Conservation (phyloP, 2,113 vertebrate genomes). For the Tachysurus fulvidraco region DNA sequence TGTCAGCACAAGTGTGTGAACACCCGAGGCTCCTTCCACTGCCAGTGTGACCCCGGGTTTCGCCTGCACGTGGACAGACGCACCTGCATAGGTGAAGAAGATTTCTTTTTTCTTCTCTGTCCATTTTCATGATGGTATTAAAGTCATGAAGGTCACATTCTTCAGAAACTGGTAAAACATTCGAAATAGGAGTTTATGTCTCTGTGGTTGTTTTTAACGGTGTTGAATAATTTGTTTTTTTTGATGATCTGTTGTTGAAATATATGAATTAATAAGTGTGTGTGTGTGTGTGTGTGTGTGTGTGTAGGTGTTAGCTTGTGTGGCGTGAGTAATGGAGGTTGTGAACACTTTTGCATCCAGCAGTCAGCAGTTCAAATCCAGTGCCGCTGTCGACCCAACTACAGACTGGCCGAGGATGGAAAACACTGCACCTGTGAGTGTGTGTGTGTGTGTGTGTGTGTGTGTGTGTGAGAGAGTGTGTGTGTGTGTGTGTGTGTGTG, state of each 20-base stretch:
- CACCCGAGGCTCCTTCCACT: conserved; percentile 85
- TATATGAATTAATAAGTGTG: neutral
- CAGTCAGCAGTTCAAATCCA: conserved; percentile 76
- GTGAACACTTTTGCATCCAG: conserved; percentile 87
- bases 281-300: conserved; percentile 23
- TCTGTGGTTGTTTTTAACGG: neutral
- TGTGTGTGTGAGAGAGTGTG: neutral
- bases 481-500: neutral
- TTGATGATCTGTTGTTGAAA: neutral
- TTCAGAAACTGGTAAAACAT: neutral
- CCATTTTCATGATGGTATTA: neutral
- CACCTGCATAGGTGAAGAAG: conserved; percentile 86
- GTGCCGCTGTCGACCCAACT: conserved; percentile 81
- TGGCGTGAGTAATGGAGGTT: conserved; percentile 84
- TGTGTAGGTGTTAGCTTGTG: conserved; percentile 80
- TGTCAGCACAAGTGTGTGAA: conserved; percentile 95
- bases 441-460: neutral
- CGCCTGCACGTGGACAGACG: conserved; percentile 86
- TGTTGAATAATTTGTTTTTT: too few relatives aligned
- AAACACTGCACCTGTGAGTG: conserved; percentile 79
- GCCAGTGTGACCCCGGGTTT: conserved; percentile 83
- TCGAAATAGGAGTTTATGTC: neutral
- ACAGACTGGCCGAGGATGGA: conserved; percentile 80
- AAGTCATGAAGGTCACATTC: neutral
- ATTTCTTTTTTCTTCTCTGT: neutral